Base-by-base conservation (phyloP, 2,888 invertebrate genomes). In the Allacma fusca region DNA sequence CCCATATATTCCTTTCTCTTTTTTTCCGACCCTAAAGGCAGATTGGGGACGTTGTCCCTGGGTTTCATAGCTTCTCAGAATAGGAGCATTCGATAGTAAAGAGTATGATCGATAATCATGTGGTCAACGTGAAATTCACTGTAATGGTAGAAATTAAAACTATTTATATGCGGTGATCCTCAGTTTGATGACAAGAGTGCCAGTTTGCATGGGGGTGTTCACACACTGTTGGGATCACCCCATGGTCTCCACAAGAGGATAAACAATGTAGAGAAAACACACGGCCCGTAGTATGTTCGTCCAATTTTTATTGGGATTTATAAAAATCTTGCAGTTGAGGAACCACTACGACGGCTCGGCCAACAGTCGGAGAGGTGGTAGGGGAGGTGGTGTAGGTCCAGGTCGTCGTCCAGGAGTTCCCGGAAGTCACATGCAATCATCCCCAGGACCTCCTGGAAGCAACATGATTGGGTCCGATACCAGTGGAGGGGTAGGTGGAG, bases 321-420 rank as follows among this genome's bases (percentile, higher is more conserved):
- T n/a, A 50, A 19, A 50, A 50, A 50, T 50, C 9, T 74, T 40
- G 23, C 78, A 78, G 77, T 43, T 75, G 82, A 84, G 81, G 83
- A 84, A 83, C 84, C 82, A 83, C 74, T 82, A 80, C 81, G 81
- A 81, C 89, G 86, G 88, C 89, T 87, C 87, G 50, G 69, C 29
- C 72, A 72, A 34, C 59, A 75, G 87, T 89, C 88, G 87, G 90
- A 90, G 90, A 90, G 89, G 90, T 90, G 88, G 90, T 90, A 87
- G 90, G 89, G 88, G 89, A 88, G 82, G 83, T 19, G 59, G 44
- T 23, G 43, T 34, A 26, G 68, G 69, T 5, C 65, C 74, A 57
- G 78, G 80, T 24, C 80, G 81, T 28, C 76, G 62, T 76, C 70
- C 72, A 34, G 77, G 71, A 16, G 72, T 40, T 26, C 73, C 72